Conservation (phyloP, 2,888 invertebrate genomes). For the Zelleria hepariella region DNA sequence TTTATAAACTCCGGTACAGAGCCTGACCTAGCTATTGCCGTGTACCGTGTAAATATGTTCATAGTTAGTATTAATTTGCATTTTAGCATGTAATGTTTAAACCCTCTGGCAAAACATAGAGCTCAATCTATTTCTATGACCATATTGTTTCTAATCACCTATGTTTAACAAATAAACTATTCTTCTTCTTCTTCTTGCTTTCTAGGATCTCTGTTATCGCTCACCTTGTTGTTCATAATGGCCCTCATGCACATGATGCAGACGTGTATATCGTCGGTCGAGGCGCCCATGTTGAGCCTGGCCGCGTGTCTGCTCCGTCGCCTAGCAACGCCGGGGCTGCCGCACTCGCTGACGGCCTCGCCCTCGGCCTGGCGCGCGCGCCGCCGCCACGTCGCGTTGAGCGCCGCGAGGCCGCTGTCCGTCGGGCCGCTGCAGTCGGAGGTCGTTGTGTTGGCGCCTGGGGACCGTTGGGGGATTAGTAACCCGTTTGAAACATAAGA, state of each 20-base stretch:
- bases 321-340: constrained; percentile 56
- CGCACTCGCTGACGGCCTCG: constrained; percentile 41
- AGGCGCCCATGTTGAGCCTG: constrained; percentile 93
- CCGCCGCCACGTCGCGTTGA: constrained; percentile 51
- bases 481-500: background rate
- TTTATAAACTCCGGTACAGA: too few species aligned
- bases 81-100: too few species aligned
- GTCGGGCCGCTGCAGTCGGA: constrained; percentile 58
- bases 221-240: constrained; percentile 98
- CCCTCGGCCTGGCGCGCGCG: constrained; percentile 33
- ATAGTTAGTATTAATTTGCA: too few species aligned
- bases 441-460: constrained; percentile 47
- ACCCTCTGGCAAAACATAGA: too few species aligned
- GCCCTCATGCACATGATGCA: constrained; percentile 99
- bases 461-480: background rate
- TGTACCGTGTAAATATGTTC: too few species aligned
- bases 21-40: too few species aligned
- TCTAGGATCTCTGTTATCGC: too few species aligned
- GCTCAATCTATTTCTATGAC: too few species aligned
- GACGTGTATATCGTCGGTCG: constrained; percentile 98
- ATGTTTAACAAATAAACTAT: too few species aligned
- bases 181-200: too few species aligned
- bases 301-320: constrained; percentile 88
- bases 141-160: too few species aligned
- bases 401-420: constrained; percentile 34